Percentiles rank a stretch among this genome's conserved stretches.
Conservation (phyloP, 2,888 invertebrate species). For the Onthophagus sagittarius region DNA sequence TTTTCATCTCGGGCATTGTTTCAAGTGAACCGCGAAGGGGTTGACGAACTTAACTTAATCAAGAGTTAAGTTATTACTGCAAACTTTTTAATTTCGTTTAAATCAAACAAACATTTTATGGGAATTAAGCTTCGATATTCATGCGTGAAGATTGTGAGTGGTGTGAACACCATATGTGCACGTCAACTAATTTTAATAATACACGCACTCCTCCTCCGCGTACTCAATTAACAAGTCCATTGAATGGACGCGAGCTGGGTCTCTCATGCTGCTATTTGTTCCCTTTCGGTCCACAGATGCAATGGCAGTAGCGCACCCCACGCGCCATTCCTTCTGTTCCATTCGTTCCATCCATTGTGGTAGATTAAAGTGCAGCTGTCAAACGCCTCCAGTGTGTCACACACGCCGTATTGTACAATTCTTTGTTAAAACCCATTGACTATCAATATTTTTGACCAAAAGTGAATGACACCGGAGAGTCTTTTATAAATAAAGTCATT, state of each 20-base stretch:
- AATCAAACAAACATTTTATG: too few relatives aligned
- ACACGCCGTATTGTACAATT: slow-evolving; percentile 20
- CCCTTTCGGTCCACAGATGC: not conserved
- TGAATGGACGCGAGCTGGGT: not conserved
- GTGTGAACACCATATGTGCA: not conserved
- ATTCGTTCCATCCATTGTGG: slow-evolving; percentile 13
- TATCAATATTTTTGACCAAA: not conserved
- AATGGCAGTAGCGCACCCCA: not conserved
- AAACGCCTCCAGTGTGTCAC: slow-evolving; percentile 30
- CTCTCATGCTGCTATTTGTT: not conserved
- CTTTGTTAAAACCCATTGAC: not conserved
- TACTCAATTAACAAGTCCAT: not conserved
- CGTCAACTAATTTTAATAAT: not conserved
- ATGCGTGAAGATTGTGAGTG: too few relatives aligned
- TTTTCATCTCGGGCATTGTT: not conserved
- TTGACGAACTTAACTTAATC: not conserved
- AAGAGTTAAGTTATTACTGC: too few relatives aligned
- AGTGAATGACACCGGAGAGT: not conserved
- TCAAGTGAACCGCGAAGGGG: not conserved
- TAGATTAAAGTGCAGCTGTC: slow-evolving; percentile 28
- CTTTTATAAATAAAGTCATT: not conserved
- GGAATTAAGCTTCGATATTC: not conserved
- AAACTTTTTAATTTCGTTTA: too few relatives aligned
- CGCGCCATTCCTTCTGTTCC: not conserved
- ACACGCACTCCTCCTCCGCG: not conserved